These are phyloP conservation scores for Muntiacus muntjak DNA, from an alignment of 2,113 vertebrate species.

Conservation along the genomic window DNA sequence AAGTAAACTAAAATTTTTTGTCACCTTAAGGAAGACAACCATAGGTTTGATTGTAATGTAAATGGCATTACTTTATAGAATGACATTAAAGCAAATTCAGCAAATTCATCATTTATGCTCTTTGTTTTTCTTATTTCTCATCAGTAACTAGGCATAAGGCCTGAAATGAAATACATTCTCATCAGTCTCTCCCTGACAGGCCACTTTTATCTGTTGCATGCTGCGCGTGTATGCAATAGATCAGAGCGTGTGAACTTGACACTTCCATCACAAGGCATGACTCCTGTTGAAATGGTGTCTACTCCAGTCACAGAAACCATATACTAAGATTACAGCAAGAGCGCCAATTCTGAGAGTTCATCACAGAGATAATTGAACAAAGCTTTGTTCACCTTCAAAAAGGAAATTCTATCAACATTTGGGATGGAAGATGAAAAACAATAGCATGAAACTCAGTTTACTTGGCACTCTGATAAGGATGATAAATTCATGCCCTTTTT, in stretches of 20 bases:
- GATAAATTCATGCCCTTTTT: slow-evolving; percentile 48
- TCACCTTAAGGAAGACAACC: background rate
- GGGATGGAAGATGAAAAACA: background rate
- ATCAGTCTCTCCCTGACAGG: slow-evolving; percentile 54
- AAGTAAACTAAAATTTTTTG: background rate
- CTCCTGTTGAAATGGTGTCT: slow-evolving; percentile 30
- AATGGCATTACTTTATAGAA: background rate
- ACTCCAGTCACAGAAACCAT: background rate
- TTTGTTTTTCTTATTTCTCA: slow-evolving; percentile 44
- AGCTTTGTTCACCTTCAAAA: slow-evolving; percentile 39
- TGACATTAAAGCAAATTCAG: background rate
- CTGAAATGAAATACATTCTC: slow-evolving; percentile 25
- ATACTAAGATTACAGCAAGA: slow-evolving; percentile 8
- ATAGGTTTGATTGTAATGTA: background rate
- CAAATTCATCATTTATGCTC: background rate
- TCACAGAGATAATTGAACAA: slow-evolving; percentile 36
- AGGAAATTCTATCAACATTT: slow-evolving; percentile 44
- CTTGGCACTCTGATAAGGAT: slow-evolving; percentile 58
- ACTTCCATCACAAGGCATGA: background rate
- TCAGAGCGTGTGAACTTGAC: slow-evolving; percentile 47
- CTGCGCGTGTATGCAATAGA: background rate
- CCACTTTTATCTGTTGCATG: slow-evolving; percentile 37
- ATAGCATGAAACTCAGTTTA: background rate
- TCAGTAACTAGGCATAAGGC: slow-evolving; percentile 23
- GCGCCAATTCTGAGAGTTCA: background rate